Percentiles rank a stretch among this genome's conserved stretches.
Conservation (phyloP, 1,140 invertebrate species). For the Zelostemma sp. region DNA sequence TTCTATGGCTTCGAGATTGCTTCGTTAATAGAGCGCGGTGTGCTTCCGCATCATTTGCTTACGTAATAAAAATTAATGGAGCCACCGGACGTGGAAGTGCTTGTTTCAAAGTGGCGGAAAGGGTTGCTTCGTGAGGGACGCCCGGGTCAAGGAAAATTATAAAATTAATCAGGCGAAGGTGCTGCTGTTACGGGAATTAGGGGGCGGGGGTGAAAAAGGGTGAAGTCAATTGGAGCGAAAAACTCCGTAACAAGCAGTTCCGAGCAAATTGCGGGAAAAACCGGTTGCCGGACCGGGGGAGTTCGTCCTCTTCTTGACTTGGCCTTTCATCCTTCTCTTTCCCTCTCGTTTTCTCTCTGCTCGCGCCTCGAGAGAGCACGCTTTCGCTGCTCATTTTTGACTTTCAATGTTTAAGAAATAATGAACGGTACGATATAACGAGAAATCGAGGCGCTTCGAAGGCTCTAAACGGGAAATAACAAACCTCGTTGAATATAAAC, state of each 20-base stretch:
- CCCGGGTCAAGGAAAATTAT: conserved; percentile 43
- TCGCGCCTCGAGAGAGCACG: not conserved
- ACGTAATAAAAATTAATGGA: conserved; percentile 48
- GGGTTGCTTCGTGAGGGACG: conserved; percentile 21
- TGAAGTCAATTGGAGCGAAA: conserved; percentile 49
- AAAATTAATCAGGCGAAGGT: conserved; percentile 49
- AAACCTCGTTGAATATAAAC: conserved; percentile 38
- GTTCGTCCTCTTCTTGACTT: conserved; percentile 8
- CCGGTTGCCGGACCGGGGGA: conserved; percentile 20
- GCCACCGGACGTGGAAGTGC: conserved; percentile 26
- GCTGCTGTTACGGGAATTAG: conserved; percentile 31
- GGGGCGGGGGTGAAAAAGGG: conserved; percentile 24
- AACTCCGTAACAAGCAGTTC: conserved; percentile 47
- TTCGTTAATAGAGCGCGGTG: conserved; percentile 46
- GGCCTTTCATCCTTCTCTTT: conserved; percentile 4
- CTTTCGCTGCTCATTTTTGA: conserved; percentile 41
- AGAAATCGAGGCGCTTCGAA: conserved; percentile 18
- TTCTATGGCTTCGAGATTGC: conserved; percentile 39
- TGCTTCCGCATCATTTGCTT: conserved; percentile 43
- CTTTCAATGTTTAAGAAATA: conserved; percentile 26
- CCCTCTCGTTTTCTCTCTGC: not conserved
- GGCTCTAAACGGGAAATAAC: conserved; percentile 36
- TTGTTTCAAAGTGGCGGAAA: conserved; percentile 40
- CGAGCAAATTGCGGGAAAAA: conserved; percentile 47
- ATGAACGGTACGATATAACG: conserved; percentile 31